Evolutionary conservation across 2,797 vertebrate genomes (phyloP).

Genomic region (Tympanoctomys barrerae): DNA sequence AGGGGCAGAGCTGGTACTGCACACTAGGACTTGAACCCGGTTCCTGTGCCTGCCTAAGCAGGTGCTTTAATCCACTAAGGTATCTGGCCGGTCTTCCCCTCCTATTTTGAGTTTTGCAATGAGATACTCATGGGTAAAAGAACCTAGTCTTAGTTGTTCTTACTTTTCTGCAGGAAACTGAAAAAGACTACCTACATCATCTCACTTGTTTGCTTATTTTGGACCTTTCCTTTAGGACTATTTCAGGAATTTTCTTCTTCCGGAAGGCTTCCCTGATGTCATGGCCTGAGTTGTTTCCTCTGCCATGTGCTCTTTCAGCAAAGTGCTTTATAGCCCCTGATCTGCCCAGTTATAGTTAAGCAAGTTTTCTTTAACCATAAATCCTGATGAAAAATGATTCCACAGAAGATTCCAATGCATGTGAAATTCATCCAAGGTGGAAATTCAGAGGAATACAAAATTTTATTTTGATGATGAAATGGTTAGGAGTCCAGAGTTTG

Average conservation of each 20-base stretch:
- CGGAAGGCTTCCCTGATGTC: not conserved
- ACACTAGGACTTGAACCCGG: no score
- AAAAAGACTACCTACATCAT: not conserved
- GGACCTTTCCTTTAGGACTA: not conserved
- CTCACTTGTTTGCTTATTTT: not conserved
- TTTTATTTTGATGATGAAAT: not conserved
- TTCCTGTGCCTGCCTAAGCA: no score
- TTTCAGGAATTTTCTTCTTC: not conserved
- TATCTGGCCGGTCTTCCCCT: not conserved
- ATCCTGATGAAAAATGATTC: not conserved
- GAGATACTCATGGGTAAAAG: not conserved
- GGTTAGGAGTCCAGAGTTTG: not conserved
- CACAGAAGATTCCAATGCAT: not conserved
- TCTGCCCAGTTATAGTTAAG: not conserved
- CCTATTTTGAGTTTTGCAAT: not conserved
- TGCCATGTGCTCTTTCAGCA: not conserved
- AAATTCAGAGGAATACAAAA: not conserved
- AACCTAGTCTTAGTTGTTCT: not conserved
- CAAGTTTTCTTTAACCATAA: not conserved
- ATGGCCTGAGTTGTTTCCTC: not conserved
- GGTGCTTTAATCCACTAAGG: no score
- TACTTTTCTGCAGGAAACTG: not conserved
- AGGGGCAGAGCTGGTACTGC: no score
- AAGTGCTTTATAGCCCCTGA: not conserved
- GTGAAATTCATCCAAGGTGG: not conserved